Evolutionary conservation across 2,113 vertebrate genomes (phyloP).

Genomic region (Megaceryle maxima): DNA sequence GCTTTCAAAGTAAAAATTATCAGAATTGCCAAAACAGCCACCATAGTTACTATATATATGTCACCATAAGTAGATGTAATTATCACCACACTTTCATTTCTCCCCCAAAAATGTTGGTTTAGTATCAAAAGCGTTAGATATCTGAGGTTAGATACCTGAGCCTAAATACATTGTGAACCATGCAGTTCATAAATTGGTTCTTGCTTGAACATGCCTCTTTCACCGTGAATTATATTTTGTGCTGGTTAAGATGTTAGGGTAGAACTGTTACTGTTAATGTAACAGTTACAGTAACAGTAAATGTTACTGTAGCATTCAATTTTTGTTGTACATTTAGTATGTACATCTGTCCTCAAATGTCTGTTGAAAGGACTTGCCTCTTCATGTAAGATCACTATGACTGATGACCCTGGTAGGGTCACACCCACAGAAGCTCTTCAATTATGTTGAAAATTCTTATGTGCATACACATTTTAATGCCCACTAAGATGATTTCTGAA

Average conservation of each 20-base stretch:
- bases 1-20: not conserved
- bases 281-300: no score
- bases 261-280: no score
- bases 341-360: not conserved
- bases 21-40: not conserved
- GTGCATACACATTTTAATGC: not conserved
- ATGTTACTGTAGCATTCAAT: not conserved
- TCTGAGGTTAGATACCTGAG: not conserved
- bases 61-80: not conserved
- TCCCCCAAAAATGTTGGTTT: not conserved
- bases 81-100: not conserved
- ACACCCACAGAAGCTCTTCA: not conserved
- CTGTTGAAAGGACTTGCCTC: not conserved
- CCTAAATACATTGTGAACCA: rapidly evolving
- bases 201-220: not conserved
- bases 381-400: not conserved
- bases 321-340: not conserved
- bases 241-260: not conserved
- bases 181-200: not conserved
- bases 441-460: not conserved
- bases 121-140: not conserved
- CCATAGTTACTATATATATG: not conserved
- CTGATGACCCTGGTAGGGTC: not conserved
- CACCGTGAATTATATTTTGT: not conserved
- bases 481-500: not conserved